phyloP scores from a whole-genome alignment of 2,113 vertebrate species.

The Catagonus wagneri region DNA sequence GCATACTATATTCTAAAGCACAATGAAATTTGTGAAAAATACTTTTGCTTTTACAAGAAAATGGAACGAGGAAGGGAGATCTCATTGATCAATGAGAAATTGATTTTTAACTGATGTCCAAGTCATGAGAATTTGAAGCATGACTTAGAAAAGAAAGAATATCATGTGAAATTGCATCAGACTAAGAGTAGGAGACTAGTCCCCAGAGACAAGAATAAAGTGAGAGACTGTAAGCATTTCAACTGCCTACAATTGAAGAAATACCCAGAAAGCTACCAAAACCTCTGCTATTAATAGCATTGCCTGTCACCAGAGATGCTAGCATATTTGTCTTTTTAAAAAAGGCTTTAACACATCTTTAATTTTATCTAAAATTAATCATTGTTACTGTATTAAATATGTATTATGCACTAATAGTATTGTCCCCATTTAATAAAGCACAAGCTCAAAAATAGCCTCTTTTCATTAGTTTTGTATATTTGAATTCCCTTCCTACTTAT shows the following conservation, averaged over 20 bases:
- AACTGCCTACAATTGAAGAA: conserved; percentile 44
- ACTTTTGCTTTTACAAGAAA: conserved; percentile 33
- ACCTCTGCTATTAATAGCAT: conserved; percentile 39
- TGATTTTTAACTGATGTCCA: conserved; percentile 38
- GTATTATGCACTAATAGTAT: conserved; percentile 16
- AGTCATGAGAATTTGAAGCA: conserved; percentile 1
- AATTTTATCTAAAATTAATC: conserved; percentile 56
- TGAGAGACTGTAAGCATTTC: conserved; percentile 34
- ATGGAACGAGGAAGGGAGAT: background rate
- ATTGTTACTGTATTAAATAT: conserved; percentile 47
- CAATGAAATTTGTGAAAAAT: conserved; percentile 18
- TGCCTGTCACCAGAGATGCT: background rate
- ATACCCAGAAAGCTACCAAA: conserved; percentile 63
- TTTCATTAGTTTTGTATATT: conserved; percentile 28
- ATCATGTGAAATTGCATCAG: conserved; percentile 29
- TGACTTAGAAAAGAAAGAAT: conserved; percentile 48
- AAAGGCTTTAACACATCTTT: conserved; percentile 21
- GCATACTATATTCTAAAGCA: background rate
- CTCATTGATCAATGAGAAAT: background rate
- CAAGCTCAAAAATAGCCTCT: background rate
- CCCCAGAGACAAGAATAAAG: conserved; percentile 33
- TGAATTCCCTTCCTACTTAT: background rate
- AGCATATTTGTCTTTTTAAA: conserved; percentile 44
- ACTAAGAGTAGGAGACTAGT: conserved; percentile 2
- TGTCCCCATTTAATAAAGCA: conserved; percentile 25